Evolutionary conservation across 2,113 vertebrate species (phyloP).

Genomic region (Silurus meridionalis): DNA sequence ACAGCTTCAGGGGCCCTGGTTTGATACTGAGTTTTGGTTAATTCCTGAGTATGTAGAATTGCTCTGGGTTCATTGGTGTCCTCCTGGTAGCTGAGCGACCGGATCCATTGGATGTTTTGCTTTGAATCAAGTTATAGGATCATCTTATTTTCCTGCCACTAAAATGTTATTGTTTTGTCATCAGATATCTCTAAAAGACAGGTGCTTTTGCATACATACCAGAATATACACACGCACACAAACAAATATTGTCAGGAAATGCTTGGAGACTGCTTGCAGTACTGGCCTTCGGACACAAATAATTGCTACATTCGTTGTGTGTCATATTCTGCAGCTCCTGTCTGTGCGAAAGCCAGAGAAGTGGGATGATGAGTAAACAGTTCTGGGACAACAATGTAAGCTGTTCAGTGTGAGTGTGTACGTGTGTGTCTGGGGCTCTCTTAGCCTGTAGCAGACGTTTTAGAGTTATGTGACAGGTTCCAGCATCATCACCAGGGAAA

Average conservation of each 20-base stretch:
- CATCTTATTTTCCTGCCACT: background rate
- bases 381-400: conserved; percentile 43
- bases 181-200: background rate
- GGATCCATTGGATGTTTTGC: background rate
- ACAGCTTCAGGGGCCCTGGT: background rate
- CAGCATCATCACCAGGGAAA: conserved; percentile 39
- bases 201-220: background rate
- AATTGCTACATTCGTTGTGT: conserved; percentile 43
- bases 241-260: conserved; percentile 32
- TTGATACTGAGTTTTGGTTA: background rate
- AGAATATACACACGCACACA: conserved; percentile 1
- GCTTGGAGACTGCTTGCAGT: conserved; percentile 33
- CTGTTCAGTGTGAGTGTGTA: background rate
- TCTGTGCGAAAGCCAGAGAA: conserved; percentile 37
- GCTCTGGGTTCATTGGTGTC: background rate
- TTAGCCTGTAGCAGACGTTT: conserved; percentile 28
- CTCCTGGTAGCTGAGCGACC: background rate
- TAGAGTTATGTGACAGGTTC: conserved; percentile 53
- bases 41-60: background rate
- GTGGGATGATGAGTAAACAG: conserved; percentile 36
- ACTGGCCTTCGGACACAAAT: conserved; percentile 38
- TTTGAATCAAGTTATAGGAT: background rate
- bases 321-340: conserved; percentile 38
- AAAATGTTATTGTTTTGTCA: background rate
- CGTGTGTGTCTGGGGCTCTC: background rate